These are phyloP conservation scores for Seriola dumerili DNA, from an alignment of 2,113 vertebrate species.

Conservation along the genomic window DNA sequence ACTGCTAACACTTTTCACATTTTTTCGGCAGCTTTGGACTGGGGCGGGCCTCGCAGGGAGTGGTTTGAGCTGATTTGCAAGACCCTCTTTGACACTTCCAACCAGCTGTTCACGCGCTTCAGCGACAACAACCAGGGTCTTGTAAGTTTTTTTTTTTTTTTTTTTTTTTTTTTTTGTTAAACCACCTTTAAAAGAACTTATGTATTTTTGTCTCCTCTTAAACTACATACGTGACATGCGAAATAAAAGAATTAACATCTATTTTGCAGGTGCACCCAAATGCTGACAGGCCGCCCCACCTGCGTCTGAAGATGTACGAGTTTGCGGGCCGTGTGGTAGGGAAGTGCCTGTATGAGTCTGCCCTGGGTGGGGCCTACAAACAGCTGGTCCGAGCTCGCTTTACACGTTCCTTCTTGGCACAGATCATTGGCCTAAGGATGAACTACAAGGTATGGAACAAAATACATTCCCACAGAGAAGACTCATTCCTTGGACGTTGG, in stretches of 20 bases:
- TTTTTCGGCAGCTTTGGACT: conserved; percentile 90
- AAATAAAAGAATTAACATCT: neutral
- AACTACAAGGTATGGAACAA: conserved; percentile 93
- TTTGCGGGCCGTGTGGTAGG: conserved; percentile 96
- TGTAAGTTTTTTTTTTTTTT: conserved; percentile 76
- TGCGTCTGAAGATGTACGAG: conserved; percentile 95
- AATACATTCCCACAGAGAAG: conserved; percentile 8
- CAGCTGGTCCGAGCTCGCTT: conserved; percentile 97
- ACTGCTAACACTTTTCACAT: conserved; percentile 9
- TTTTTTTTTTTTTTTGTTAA: neutral
- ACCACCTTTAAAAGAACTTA: neutral
- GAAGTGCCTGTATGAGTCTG: conserved; percentile 98
- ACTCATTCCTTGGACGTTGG: conserved; percentile 3
- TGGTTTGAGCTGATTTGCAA: conserved; percentile 99
- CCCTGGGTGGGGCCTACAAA: conserved; percentile 94
- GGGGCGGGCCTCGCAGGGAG: conserved; percentile 97
- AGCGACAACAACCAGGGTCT: conserved; percentile 97
- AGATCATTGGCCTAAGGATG: conserved; percentile 98
- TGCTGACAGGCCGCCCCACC: conserved; percentile 88
- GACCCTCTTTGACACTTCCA: conserved; percentile 95
- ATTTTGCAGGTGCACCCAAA: conserved; percentile 94
- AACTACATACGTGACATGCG: neutral
- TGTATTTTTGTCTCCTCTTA: neutral
- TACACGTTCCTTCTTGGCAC: conserved; percentile 97
- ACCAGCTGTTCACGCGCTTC: conserved; percentile 95